These are phyloP conservation scores for Lasioglossum vierecki DNA, from an alignment of 2,888 invertebrate genomes.

Conservation along the genomic window DNA sequence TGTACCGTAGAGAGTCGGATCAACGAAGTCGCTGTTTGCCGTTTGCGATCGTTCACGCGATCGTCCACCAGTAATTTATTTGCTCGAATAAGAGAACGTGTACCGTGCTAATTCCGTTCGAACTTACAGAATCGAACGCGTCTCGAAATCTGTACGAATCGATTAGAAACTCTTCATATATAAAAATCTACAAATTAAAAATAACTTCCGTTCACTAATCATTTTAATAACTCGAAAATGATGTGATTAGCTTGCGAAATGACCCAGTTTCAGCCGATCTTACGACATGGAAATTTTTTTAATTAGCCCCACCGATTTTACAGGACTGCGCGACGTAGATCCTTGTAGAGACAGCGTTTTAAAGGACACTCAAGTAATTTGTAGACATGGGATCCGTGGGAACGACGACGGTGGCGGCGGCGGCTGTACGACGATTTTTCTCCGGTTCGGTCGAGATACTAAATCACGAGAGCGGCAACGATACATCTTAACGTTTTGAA, in stretches of 20 bases:
- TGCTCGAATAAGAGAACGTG: background rate
- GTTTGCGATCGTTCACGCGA: constrained; percentile 7
- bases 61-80: background rate
- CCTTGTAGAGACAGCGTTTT: background rate
- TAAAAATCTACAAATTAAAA: too few species aligned
- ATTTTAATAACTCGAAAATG: background rate
- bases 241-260: background rate
- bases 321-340: background rate
- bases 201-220: too few species aligned
- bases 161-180: background rate
- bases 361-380: constrained; percentile 8
- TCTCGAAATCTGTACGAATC: background rate
- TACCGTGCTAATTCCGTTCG: background rate
- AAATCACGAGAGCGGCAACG: constrained; percentile 41
- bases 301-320: background rate
- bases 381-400: constrained; percentile 11
- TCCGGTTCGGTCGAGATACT: constrained; percentile 32
- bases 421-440: constrained; percentile 5
- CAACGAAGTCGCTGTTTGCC: constrained; percentile 39
- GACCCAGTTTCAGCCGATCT: background rate
- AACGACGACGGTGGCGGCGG: background rate
- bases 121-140: background rate
- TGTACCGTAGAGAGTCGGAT: constrained; percentile 23
- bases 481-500: constrained; percentile 9
- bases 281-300: background rate